phyloP scores from a whole-genome alignment of 2,797 vertebrate genomes.

The Muscicapa striata region DNA sequence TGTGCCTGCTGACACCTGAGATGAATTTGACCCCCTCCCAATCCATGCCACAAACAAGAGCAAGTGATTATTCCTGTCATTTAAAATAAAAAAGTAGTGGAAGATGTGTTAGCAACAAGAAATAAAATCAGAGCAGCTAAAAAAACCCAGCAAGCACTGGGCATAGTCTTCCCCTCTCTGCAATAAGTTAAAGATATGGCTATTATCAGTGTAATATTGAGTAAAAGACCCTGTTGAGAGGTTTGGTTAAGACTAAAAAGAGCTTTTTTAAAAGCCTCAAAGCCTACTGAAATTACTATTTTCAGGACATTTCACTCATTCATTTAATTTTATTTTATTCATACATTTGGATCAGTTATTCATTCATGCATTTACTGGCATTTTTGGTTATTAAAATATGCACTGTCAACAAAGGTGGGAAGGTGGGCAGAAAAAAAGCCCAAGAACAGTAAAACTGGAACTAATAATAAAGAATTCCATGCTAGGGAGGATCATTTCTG shows the following conservation, averaged over 20 bases:
- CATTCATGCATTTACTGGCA: neutral
- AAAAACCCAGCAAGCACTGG: neutral
- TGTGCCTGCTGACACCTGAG: accelerated
- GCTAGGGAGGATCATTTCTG: neutral
- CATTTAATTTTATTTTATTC: neutral
- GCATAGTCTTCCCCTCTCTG: neutral
- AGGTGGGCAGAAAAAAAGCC: neutral
- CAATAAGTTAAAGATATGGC: neutral
- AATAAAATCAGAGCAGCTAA: neutral
- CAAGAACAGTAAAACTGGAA: neutral
- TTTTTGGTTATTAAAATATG: constrained; percentile 9
- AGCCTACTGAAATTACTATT: neutral
- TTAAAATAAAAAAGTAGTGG: neutral
- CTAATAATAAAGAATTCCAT: neutral
- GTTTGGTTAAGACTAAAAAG: neutral
- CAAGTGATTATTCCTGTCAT: neutral
- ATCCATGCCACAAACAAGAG: neutral
- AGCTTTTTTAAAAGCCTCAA: neutral
- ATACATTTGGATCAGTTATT: neutral
- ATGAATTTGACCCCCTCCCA: neutral
- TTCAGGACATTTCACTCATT: neutral
- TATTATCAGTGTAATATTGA: neutral
- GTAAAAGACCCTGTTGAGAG: neutral
- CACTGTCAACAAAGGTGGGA: neutral
- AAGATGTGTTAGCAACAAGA: neutral